Base-by-base conservation (phyloP, 2,797 vertebrate genomes). In the Eulemur mongoz region DNA sequence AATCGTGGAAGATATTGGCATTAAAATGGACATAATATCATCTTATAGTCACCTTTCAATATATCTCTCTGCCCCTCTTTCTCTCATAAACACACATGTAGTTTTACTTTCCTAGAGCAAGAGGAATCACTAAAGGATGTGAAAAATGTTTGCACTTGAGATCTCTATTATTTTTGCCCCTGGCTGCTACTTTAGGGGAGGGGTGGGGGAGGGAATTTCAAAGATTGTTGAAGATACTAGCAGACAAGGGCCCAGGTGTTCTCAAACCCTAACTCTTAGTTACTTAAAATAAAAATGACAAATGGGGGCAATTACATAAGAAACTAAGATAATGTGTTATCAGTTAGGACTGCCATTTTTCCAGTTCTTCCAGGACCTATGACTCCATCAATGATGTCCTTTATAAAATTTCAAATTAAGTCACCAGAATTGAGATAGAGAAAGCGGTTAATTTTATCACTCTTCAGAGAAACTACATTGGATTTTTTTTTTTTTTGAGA, bases 401-500 rank as follows among this genome's bases (percentile, higher is more conserved):
- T 91, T 94, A 86, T 13, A 89, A 94, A 93, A 83, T 91, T 91
- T 95, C 86, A 83, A 81, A 94, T 79, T 92, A 93, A 93, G 48
- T 83, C 9, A 83, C 61, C 43, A 92, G 75, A 87, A 85, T 59
- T 75, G 80, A 81, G 20, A 95, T 80, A 89, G 27, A 72, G 50
- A 95, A 95, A 95, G 32, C 22, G 61, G 72, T 92, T 80, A 80
- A 89, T 86, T 93, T 76, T 94, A 79, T 85, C 75, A 72, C 38
- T 76, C 70, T 79, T 69, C 40, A 76, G 81, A 95, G 84, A 82
- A 93, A 93, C 17, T 83, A 72, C 17, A 83, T 57, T 73, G 80
- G 50, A 59, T 63, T 38, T 38, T 52, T 73, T 43, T 38, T 40
- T 40, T 50, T n/a, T 57, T 84, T 22, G 54, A 81, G 54, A 95